Conservation (phyloP, 2,797 vertebrate genomes). For the Anisognathus igniventris region DNA sequence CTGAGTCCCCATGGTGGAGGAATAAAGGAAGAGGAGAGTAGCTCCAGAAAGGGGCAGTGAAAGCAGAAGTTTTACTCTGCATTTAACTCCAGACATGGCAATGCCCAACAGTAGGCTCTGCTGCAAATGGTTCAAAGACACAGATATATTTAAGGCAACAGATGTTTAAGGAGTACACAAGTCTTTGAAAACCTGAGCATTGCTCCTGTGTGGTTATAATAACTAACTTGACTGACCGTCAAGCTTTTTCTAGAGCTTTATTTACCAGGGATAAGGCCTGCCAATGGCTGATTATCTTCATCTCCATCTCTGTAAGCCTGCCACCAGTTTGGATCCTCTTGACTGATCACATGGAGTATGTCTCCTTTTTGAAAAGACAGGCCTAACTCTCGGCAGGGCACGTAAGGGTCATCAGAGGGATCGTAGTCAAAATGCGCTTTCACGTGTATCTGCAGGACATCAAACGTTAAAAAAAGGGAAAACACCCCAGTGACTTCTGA, state of each 20-base stretch:
- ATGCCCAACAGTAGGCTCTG: not conserved
- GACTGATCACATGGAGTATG: conserved; percentile 97
- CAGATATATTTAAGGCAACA: not conserved
- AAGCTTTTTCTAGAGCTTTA: not conserved
- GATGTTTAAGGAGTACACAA: not conserved
- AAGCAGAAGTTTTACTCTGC: not conserved
- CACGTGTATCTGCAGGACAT: conserved; percentile 86
- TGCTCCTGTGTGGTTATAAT: not conserved
- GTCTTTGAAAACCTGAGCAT: not conserved
- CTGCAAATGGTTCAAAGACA: not conserved
- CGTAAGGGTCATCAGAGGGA: conserved; percentile 94
- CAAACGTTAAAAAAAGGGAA: not conserved
- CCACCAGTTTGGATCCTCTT: conserved; percentile 99
- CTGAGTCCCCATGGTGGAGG: not conserved
- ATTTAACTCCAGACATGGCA: fast-evolving
- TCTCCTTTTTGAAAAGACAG: conserved; percentile 97
- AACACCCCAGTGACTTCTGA: not conserved
- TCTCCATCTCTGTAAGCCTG: conserved; percentile 98
- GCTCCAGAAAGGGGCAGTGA: not conserved
- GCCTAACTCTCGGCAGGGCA: conserved; percentile 95
- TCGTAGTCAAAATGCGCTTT: conserved; percentile 97
- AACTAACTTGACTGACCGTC: not conserved
- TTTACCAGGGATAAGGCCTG: conserved; percentile 93
- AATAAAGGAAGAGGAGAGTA: not conserved
- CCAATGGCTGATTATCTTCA: conserved; percentile 95